Evolutionary conservation across 2,888 invertebrate species (phyloP), one percentile per base, ranked within the genome.

Genomic region (Eristalis pertinax): DNA sequence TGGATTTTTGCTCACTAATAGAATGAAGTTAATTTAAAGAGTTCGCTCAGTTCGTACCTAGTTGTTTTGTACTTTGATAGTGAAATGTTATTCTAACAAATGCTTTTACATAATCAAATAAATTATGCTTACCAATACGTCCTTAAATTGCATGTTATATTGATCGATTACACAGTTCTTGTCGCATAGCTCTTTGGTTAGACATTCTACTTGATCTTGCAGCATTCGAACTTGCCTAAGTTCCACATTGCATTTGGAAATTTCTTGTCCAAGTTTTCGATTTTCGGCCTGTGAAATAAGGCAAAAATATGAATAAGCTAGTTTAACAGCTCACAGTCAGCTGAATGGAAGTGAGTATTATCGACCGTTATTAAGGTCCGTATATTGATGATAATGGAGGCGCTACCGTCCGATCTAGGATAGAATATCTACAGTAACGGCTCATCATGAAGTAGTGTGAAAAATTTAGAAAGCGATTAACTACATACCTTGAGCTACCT

Each of bases 51-150:
- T 84, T 76, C 76, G 84, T 67, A 88, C 78, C 88, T 89, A 77
- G 50, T 76, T 77, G 62, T 88, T 88, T 89, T 89, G 83, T 78
- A 78, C 88, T 89, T 88, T 84, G 75, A 88, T 79, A 81, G 86
- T 88, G 78, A 88, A 50, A 78, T 19, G 1, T 19, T 50, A 19
- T 50, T 19, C 19, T 19, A n/a, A 1, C 63, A 77, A 67, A 68
- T 67, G 24, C 15, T 67, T n/a, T 65, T 26, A 19, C 56, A 60
- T 11, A 67, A 35, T 35, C n/a, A 0, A 38, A 32, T 7, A 62
- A 64, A 58, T n/a, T n/a, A 2, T 72, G 41, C 3, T 80, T 80
- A 87, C 87, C 84, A 87, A 38, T 76, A 87, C 50, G 15, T 87
- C 76, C 24, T 87, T 73, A 10, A 84, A 84, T 24, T 87, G 87